phyloP scores from a whole-genome alignment of 2,797 vertebrate species.

The Lepus townsendii region DNA sequence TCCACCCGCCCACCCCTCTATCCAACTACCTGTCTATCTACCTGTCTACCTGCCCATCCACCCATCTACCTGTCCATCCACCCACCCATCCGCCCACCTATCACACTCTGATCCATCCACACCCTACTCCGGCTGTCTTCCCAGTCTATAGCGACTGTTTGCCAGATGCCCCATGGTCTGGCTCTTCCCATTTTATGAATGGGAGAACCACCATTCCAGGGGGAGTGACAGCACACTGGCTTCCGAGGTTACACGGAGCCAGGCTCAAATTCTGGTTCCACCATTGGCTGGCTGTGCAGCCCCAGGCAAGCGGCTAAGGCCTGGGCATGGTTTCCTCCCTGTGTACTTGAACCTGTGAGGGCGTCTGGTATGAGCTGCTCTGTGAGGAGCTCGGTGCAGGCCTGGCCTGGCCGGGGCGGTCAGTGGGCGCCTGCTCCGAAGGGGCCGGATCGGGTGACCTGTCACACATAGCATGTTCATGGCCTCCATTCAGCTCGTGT shows the following conservation, averaged over 20 bases:
- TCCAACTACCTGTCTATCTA: too few relatives aligned
- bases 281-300: not conserved
- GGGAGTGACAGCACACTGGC: not conserved
- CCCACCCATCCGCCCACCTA: too few relatives aligned
- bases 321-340: not conserved
- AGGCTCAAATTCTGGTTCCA: not conserved
- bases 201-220: not conserved
- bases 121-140: not conserved
- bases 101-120: too few relatives aligned
- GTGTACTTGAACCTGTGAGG: not conserved
- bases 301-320: not conserved
- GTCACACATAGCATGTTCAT: not conserved
- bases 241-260: not conserved
- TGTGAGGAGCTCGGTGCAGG: rapidly evolving
- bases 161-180: not conserved
- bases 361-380: not conserved
- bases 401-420: too few relatives aligned
- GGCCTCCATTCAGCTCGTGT: not conserved
- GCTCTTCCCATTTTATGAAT: not conserved
- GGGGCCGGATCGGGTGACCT: too few relatives aligned
- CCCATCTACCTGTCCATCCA: too few relatives aligned
- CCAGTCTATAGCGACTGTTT: not conserved
- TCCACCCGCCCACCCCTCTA: not conserved
- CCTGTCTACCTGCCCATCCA: too few relatives aligned
- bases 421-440: too few relatives aligned